Conservation (phyloP, 2,888 invertebrate species). For the Exocentrus adspersus region DNA sequence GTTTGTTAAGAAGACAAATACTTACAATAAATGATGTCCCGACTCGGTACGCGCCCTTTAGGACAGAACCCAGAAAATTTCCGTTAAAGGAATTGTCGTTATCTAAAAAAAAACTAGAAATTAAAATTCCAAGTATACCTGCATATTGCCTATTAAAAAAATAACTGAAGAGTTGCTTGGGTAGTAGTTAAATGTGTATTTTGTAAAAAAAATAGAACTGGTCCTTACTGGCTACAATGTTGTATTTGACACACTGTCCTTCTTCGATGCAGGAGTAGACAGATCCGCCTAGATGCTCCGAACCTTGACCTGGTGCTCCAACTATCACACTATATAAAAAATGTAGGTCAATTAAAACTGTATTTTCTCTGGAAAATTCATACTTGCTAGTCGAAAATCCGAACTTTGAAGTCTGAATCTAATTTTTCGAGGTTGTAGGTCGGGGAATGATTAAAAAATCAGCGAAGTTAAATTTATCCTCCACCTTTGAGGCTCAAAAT, state of each 20-base stretch:
- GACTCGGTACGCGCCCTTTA: conserved; percentile 41
- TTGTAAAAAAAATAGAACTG: too few relatives aligned
- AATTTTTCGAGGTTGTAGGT: too few relatives aligned
- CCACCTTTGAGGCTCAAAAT: too few relatives aligned
- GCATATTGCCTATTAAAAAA: too few relatives aligned
- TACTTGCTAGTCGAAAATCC: too few relatives aligned
- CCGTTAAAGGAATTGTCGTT: conserved; percentile 34
- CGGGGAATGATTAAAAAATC: too few relatives aligned
- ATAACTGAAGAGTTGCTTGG: too few relatives aligned
- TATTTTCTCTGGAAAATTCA: too few relatives aligned
- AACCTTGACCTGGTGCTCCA: conserved; percentile 40
- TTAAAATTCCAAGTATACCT: not conserved
- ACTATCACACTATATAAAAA: conserved; percentile 42
- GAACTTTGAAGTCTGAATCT: too few relatives aligned
- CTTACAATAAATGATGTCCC: conserved; percentile 42
- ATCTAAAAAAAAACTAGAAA: conserved; percentile 30
- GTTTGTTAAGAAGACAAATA: not conserved
- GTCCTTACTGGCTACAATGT: conserved; percentile 27
- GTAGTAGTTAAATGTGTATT: too few relatives aligned
- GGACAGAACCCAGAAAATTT: conserved; percentile 44
- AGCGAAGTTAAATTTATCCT: too few relatives aligned
- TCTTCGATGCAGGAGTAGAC: conserved; percentile 31
- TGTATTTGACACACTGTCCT: conserved; percentile 27
- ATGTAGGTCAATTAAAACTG: too few relatives aligned
- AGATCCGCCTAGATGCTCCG: conserved; percentile 24